phyloP scores from a whole-genome alignment of 2,113 vertebrate genomes.

The Bostrychus sinensis region DNA sequence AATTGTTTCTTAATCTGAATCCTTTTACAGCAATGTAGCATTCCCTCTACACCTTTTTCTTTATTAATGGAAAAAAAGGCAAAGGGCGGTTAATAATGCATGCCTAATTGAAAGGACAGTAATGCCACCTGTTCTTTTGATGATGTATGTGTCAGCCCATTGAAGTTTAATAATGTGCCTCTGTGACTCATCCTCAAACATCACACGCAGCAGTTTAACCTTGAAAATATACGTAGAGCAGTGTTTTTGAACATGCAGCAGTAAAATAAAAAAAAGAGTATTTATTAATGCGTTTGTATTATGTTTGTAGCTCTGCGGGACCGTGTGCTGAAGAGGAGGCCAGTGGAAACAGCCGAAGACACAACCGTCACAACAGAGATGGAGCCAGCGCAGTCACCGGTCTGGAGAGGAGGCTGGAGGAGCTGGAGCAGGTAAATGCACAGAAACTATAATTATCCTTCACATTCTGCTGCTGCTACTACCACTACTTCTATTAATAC shows the following conservation, averaged over 20 bases:
- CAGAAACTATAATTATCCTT: neutral
- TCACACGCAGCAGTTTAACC: constrained; percentile 7
- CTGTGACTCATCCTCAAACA: constrained; percentile 59
- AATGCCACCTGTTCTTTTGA: constrained; percentile 64
- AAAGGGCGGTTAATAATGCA: constrained; percentile 52
- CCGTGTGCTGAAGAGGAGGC: constrained; percentile 84
- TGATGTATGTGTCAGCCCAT: constrained; percentile 54
- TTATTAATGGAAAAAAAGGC: constrained; percentile 51
- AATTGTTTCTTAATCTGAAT: constrained; percentile 57
- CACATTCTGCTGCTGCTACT: too few species aligned
- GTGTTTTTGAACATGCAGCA: neutral
- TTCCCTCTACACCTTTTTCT: constrained; percentile 39
- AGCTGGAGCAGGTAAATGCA: constrained; percentile 88
- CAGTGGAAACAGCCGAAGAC: constrained; percentile 69
- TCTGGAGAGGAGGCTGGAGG: constrained; percentile 92
- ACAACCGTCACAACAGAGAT: constrained; percentile 82
- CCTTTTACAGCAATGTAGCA: constrained; percentile 43
- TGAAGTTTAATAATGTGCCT: constrained; percentile 54
- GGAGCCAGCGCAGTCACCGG: constrained; percentile 65
- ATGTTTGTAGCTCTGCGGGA: constrained; percentile 67
- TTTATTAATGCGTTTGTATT: constrained; percentile 5
- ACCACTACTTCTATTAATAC: too few species aligned
- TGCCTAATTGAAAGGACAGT: constrained; percentile 56
- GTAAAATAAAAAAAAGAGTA: neutral
- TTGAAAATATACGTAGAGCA: neutral